phyloP scores from a whole-genome alignment of 2,888 invertebrate species.

The Euphydryas editha region DNA sequence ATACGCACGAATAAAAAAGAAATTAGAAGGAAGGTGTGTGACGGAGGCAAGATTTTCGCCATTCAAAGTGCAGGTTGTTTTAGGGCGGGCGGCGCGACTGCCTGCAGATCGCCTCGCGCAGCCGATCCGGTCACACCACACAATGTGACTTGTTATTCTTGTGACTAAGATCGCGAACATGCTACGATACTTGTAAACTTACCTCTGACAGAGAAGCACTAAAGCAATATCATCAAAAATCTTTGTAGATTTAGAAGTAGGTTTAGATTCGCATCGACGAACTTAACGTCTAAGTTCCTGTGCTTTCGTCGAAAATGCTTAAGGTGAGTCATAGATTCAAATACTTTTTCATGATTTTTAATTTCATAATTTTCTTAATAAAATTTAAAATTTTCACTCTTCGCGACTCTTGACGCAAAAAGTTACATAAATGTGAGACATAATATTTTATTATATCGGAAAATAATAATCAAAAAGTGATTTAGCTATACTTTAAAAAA shows the following conservation, averaged over 20 bases:
- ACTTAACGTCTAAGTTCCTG: constrained; percentile 44
- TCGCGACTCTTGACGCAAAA: no score
- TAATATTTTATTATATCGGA: no score
- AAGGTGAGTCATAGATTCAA: constrained; percentile 56
- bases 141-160: constrained; percentile 52
- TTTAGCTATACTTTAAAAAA: no score
- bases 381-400: not conserved
- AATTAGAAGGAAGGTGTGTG: not conserved
- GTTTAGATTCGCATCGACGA: constrained; percentile 35
- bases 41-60: not conserved
- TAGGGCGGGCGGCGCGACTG: constrained; percentile 53
- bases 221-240: constrained; percentile 47
- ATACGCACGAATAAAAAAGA: not conserved
- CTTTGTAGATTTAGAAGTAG: constrained; percentile 35
- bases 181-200: constrained; percentile 41
- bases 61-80: constrained; percentile 16
- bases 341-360: constrained; percentile 34
- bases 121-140: constrained; percentile 54
- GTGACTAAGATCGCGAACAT: constrained; percentile 36
- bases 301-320: constrained; percentile 49
- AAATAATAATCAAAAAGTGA: no score
- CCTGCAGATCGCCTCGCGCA: constrained; percentile 67
- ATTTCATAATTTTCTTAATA: not conserved
- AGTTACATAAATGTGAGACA: no score
- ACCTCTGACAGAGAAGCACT: constrained; percentile 51